A percentile compares a stretch with the other conserved stretches of the same genome.
phyloP scores from a whole-genome alignment of 2,113 vertebrate species.

The Poeciliopsis occidentalis region DNA sequence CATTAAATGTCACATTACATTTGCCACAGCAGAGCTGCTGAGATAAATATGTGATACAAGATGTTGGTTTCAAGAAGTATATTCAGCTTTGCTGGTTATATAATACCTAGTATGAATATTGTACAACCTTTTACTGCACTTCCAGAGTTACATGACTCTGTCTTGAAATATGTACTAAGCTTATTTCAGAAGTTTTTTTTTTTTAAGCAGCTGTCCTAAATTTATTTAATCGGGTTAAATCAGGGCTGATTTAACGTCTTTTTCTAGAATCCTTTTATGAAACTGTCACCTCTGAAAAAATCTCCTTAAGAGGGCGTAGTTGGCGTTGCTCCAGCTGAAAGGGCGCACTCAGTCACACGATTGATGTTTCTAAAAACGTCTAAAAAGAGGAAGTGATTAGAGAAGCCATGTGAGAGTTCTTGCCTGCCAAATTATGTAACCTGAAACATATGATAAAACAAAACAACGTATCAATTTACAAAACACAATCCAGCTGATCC shows the following conservation, averaged over 20 bases:
- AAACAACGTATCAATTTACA: neutral
- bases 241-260: neutral
- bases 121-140: neutral
- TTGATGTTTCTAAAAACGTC: accelerated
- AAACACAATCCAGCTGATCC: constrained; percentile 1
- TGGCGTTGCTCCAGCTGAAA: neutral
- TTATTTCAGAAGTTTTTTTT: neutral
- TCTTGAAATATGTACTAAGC: neutral
- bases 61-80: neutral
- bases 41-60: neutral
- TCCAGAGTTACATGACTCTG: neutral
- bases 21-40: neutral
- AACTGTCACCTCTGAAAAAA: neutral
- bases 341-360: neutral
- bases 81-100: neutral
- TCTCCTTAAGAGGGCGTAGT: neutral
- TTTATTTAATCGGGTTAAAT: constrained; percentile 2
- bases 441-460: neutral
- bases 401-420: neutral
- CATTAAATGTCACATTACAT: neutral
- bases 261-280: neutral
- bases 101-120: neutral
- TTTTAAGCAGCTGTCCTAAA: neutral
- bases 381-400: constrained; percentile 1
- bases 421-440: constrained; percentile 4